Base-by-base conservation (phyloP, 2,113 vertebrate genomes). In the Dicaeum eximium region DNA sequence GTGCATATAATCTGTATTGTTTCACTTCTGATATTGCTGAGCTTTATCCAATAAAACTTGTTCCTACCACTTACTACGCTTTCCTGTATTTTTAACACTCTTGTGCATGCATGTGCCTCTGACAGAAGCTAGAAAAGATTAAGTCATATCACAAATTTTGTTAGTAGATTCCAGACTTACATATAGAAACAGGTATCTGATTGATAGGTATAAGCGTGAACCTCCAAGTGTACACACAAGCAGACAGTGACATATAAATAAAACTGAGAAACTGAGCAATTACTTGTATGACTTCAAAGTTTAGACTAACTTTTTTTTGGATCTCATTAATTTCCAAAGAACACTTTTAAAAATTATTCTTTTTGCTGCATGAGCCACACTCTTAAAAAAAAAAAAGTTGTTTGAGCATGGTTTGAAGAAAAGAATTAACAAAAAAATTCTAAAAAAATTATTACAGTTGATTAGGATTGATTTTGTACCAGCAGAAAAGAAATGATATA, bases 221-320 rank as follows among this genome's bases (percentile, higher is more conserved):
- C 1, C 4, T 23, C 53, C 33, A 58, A 13, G 47, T 17, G 11
- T n/a, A 54, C 13, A 22, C 37, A 87, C 11, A 78, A 38, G 44
- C 8, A 80, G n/a, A 57, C 27, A 79, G n/a, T 58, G 11, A 18
- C 1, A 40, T 6, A 40, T 10, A 60, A 47, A 48, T 23, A 71
- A 85, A 85, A 16, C 6, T 0, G 0, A 61, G 19, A 84, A 86
- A 16, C 5, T 0, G 0, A 61, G 25, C 6, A 40, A 62, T 42
- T 74, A 53, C 9, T 70, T 71, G 27, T 25, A 48, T 6, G 13
- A 51, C 13, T 73, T 84, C 8, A 57, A 69, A 69, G 22, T 69
- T 38, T 6, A 77, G 28, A 47, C 5, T 23, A 37, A 61, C 7
- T 48, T 58, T 28, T 28, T 35, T 35, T 71, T 77, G 47, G 10